Evolutionary conservation across 2,797 vertebrate species (phyloP).

Genomic region (Gouania willdenowi): DNA sequence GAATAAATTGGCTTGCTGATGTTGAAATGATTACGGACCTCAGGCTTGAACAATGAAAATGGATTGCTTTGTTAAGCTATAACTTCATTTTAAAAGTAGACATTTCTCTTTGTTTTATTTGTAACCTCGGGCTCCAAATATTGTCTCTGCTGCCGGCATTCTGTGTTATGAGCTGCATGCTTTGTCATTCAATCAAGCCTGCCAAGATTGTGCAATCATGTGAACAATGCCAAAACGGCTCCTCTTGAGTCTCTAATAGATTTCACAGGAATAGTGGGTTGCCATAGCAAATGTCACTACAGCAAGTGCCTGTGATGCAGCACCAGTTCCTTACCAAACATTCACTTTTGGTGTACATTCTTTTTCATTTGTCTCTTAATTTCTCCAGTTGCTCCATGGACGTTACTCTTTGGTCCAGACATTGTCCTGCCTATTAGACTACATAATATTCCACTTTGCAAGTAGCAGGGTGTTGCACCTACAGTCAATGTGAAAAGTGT

Average conservation of each 20-base stretch:
- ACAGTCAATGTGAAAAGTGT: constrained; percentile 17
- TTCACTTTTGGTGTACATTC: constrained; percentile 3
- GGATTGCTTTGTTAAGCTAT: neutral
- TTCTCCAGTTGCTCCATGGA: neutral
- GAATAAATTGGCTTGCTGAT: neutral
- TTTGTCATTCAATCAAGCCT: constrained; percentile 48
- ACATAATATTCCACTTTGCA: constrained; percentile 5
- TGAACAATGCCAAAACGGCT: constrained; percentile 37
- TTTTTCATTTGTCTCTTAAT: neutral
- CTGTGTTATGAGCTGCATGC: constrained; percentile 13
- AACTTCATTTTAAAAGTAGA: constrained; percentile 16
- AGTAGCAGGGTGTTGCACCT: constrained; percentile 13
- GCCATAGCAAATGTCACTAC: constrained; percentile 34
- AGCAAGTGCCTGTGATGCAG: constrained; percentile 14
- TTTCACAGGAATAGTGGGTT: constrained; percentile 38
- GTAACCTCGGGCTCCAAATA: neutral
- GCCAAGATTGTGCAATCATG: constrained; percentile 46
- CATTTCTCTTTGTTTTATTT: neutral
- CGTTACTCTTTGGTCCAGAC: constrained; percentile 17
- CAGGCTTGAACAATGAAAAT: neutral
- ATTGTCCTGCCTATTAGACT: constrained; percentile 11
- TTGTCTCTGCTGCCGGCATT: constrained; percentile 8
- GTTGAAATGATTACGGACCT: neutral
- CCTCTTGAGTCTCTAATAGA: constrained; percentile 40
- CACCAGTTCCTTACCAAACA: neutral